Base-by-base conservation (phyloP, 1,140 invertebrate genomes). In the Aricia agestis region DNA sequence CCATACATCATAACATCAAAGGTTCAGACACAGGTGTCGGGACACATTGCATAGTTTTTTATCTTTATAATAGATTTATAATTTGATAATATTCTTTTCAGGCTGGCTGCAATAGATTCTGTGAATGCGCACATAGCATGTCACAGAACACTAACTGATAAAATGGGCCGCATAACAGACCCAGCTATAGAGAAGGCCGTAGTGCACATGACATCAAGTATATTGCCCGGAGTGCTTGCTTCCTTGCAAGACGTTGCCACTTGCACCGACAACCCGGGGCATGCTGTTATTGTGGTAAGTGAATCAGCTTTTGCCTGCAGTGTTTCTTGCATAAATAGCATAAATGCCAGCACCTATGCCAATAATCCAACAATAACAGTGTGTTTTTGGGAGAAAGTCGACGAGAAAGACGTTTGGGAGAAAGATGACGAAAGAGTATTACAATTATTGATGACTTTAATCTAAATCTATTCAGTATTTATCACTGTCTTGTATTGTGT, bases 171-270 rank as follows among this genome's bases (percentile, higher is more conserved):
- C 69, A 81, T 87, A 32, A 65, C 70, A 1, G 77, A 82, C 63
- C 59, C 72, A 0, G 59, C 66, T 6, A 66, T 82, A 31, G 85
- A 85, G 67, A 65, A 69, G 17, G 71, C 75, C 1, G 88, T 94
- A 45, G 92, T 93, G 13, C 90, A 94, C 77, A 88, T 93, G 68
- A 84, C 94, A 9, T 93, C 94, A 80, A 87, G 93, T 77, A 94
- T 94, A 75, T 77, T 95, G 36, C 95, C 95, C 6, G 95, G 95
- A 0, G 91, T 95, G 68, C 80, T 93, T 36, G 89, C 87, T 57
- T 92, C 92, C 2, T 82, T 95, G 71, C 91, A 92, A 61, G 92
- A 94, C 77, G 92, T 95, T 17, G 91, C 92, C 68, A 89, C 89
- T 59, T 92, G 91, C 73, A 87, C 85, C 71, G 87, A 93, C 63